A percentile compares a stretch with the other conserved stretches of the same genome.
phyloP scores from a whole-genome alignment of 2,797 vertebrate species.

The Catharus ustulatus region DNA sequence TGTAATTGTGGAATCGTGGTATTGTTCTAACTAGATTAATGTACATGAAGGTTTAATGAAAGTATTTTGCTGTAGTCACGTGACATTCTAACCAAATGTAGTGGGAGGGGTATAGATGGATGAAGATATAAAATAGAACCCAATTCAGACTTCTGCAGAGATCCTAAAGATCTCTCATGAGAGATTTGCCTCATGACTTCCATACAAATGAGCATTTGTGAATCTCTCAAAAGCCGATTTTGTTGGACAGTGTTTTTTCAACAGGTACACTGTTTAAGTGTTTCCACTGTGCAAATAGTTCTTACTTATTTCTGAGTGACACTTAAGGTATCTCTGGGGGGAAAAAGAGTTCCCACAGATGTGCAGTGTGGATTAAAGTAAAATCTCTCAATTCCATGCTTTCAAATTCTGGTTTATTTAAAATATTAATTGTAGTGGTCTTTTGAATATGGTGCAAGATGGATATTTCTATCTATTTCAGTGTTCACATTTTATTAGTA shows the following conservation, averaged over 20 bases:
- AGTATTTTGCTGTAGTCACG: neutral
- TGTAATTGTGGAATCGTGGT: neutral
- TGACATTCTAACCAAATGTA: neutral
- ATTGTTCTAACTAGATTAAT: neutral
- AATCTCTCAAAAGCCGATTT: neutral
- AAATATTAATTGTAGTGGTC: neutral
- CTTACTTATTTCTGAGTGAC: neutral
- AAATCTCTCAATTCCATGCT: neutral
- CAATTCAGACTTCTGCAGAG: neutral
- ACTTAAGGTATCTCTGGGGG: neutral
- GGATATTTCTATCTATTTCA: neutral
- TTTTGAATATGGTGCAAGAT: neutral
- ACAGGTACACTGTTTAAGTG: neutral
- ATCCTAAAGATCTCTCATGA: neutral
- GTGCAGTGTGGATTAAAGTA: neutral
- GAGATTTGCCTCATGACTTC: neutral
- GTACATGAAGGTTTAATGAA: neutral
- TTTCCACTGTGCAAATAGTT: conserved; percentile 2
- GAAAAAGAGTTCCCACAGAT: fast-evolving
- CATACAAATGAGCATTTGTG: neutral
- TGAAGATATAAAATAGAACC: neutral
- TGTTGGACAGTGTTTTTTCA: neutral
- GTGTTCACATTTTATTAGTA: neutral
- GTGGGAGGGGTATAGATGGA: neutral
- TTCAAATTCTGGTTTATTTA: neutral